Conservation (phyloP, 2,113 vertebrate species). For the Willisornis vidua region DNA sequence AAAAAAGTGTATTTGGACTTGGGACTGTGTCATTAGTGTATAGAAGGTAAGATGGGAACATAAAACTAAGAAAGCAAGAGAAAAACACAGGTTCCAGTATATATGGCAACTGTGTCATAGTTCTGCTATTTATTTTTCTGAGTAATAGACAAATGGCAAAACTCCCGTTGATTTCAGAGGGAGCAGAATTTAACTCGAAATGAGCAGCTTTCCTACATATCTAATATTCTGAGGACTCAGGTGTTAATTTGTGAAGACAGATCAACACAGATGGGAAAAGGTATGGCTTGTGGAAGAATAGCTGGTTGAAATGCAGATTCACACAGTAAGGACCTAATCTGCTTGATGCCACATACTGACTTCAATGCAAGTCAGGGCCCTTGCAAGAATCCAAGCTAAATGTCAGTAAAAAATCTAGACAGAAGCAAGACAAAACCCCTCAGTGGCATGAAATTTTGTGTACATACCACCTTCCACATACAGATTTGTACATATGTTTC, state of each 20-base stretch:
- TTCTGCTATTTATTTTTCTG: constrained; percentile 12
- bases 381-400: constrained; percentile 39
- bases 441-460: constrained; percentile 6
- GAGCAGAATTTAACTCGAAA: constrained; percentile 37
- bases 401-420: not conserved
- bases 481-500: constrained; percentile 6
- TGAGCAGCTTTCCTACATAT: constrained; percentile 34
- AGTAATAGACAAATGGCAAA: constrained; percentile 39
- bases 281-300: constrained; percentile 41
- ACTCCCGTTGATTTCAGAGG: constrained; percentile 15
- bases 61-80: not conserved
- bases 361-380: constrained; percentile 1
- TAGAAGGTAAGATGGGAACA: not conserved
- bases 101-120: not conserved
- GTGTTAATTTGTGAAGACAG: constrained; percentile 52
- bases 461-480: not conserved
- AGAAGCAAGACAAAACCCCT: not conserved
- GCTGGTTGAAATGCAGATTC: constrained; percentile 59
- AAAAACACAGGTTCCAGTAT: not conserved
- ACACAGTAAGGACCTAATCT: constrained; percentile 61
- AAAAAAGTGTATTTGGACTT: not conserved
- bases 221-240: constrained; percentile 55
- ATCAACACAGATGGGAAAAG: constrained; percentile 69
- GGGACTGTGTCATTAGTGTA: not conserved
- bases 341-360: constrained; percentile 13